These are phyloP conservation scores for Pachyseris speciosa DNA, from an alignment of 64 coral and sea anemone genomes.

Conservation along the genomic window DNA sequence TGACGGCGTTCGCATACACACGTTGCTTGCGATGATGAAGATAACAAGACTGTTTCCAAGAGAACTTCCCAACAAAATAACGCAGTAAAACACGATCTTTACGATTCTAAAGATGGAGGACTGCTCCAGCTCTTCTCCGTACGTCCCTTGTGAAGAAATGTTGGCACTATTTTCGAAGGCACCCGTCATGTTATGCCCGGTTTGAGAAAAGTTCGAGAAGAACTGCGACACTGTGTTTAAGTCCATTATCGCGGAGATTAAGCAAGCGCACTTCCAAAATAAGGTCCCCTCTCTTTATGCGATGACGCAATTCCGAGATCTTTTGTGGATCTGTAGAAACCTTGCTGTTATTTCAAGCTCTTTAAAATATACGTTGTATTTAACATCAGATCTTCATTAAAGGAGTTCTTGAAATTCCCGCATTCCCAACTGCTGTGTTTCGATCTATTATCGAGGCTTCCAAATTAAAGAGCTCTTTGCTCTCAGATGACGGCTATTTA, in stretches of 20 bases:
- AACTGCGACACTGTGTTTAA: not conserved
- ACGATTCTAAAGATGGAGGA: not conserved
- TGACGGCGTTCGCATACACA: constrained; percentile 34
- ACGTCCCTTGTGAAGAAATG: not conserved
- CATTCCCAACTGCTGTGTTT: not conserved
- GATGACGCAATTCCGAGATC: not conserved
- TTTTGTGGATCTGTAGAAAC: not conserved
- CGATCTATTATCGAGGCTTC: not conserved
- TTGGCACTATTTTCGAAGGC: not conserved
- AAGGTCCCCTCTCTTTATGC: not conserved
- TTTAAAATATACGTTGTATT: not conserved
- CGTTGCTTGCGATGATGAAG: constrained; percentile 28
- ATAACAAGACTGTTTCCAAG: constrained; percentile 54
- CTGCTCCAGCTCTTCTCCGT: not conserved
- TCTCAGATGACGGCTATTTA: not conserved
- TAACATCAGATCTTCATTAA: not conserved
- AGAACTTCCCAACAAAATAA: constrained; percentile 50
- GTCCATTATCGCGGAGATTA: not conserved
- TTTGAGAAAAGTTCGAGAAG: not conserved
- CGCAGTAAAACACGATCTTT: constrained; percentile 19
- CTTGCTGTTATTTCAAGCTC: not conserved
- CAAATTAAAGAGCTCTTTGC: not conserved
- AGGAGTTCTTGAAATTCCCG: not conserved
- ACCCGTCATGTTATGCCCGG: not conserved
- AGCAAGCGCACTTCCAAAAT: not conserved